Base-by-base conservation (phyloP, 2,797 vertebrate species). In the Spinus olivaceus region DNA sequence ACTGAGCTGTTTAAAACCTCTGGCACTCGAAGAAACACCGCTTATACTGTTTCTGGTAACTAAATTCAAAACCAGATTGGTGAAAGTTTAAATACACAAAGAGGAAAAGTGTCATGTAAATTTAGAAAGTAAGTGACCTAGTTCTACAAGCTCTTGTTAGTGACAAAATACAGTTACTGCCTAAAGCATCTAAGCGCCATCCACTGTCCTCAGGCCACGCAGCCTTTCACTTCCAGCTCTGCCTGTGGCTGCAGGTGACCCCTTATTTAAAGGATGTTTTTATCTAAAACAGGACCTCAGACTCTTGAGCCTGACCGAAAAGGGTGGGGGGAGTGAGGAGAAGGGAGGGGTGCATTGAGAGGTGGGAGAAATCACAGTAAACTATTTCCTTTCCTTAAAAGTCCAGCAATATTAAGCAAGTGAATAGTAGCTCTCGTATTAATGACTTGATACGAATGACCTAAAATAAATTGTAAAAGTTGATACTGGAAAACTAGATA, bases 51-150 rank as follows among this genome's bases (percentile, higher is more conserved):
- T 92, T 73, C 92, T 95, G 90, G 73, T 66, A 83, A 90, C 93
- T 96, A 95, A 93, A 92, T 86, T 92, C 77, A 92, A 95, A 95
- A 94, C 77, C 73, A 84, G 86, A 53, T 84, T 16, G 94, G 92
- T 93, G 92, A 92, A 94, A 95, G 93, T 95, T 95, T 93, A 97
- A 93, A 93, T 95, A 94, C 33, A 92, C 83, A 60, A 76, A 90
- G 41, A 71, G 70, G 37, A 56, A 92, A 95, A 95, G 90, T 90
- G 80, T 79, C 30, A 84, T 91, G 88, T 96, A 90, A 90, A n/a
- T 86, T 91, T 81, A 92, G 86, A 95, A 88, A 92, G 69, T 60
- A 37, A 96, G 88, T 81, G 81, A 88, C 88, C 96, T 96, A 95
- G 42, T 95, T 90, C 92, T 96, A 85, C 69, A 83, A 81, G 92